A percentile compares a stretch with the other conserved stretches of the same genome.
These are phyloP conservation scores for Brotula barbata DNA, from an alignment of 2,797 vertebrate genomes.

Conservation along the genomic window DNA sequence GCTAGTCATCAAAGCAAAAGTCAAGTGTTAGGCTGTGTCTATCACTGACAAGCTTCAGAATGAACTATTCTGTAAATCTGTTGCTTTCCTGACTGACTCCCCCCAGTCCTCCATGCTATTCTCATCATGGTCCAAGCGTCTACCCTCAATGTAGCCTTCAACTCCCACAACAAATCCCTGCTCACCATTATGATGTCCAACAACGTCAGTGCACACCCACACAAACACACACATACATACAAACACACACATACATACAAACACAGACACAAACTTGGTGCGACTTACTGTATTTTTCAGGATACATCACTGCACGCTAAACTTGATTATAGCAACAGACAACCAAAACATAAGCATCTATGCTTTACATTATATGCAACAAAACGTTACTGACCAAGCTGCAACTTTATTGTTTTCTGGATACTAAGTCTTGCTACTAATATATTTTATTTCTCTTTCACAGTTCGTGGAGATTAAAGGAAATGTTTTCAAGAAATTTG, in stretches of 20 bases:
- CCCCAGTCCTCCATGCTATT: constrained; percentile 92
- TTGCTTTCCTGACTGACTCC: constrained; percentile 69
- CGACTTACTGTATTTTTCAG: too few relatives aligned
- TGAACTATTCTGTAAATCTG: not conserved
- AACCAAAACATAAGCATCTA: constrained; percentile 1
- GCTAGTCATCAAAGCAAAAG: too few relatives aligned
- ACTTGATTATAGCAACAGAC: too few relatives aligned
- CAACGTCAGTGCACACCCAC: constrained; percentile 83
- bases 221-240: constrained; percentile 6
- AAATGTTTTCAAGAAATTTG: constrained; percentile 99
- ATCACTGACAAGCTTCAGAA: too few relatives aligned
- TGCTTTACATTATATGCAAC: too few relatives aligned
- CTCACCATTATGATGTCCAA: constrained; percentile 99
- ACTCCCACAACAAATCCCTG: constrained; percentile 97
- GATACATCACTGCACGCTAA: too few relatives aligned
- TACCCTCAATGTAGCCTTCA: constrained; percentile 97
- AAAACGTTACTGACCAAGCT: constrained; percentile 6
- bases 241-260: too few relatives aligned
- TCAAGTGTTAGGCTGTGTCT: too few relatives aligned
- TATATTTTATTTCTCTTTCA: constrained; percentile 24
- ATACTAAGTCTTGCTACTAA: constrained; percentile 1
- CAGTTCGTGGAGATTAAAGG: constrained; percentile 99
- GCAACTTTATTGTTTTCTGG: constrained; percentile 12
- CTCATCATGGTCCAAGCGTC: constrained; percentile 98
- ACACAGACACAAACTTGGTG: too few relatives aligned